Evolutionary conservation across 2,113 vertebrate species (phyloP).

Genomic region (Pipa parva): DNA sequence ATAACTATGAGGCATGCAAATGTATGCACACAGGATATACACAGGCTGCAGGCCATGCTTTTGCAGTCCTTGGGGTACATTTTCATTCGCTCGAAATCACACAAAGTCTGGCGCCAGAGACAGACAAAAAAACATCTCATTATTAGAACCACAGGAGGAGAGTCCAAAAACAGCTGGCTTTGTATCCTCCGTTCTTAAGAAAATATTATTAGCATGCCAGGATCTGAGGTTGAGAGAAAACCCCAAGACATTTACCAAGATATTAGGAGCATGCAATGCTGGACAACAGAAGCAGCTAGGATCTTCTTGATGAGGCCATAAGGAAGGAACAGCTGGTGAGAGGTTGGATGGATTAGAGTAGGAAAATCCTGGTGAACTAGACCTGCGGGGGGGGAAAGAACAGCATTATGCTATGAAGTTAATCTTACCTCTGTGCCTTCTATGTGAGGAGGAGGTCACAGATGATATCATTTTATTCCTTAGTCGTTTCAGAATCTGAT

Average conservation of each 20-base stretch:
- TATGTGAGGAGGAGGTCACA: not conserved
- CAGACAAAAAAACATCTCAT: slow-evolving; percentile 63
- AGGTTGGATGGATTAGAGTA: not conserved
- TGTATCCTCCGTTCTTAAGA: slow-evolving; percentile 38
- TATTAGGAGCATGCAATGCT: not conserved
- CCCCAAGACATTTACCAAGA: slow-evolving; percentile 28
- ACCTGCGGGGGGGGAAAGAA: not conserved
- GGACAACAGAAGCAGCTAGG: slow-evolving; percentile 16
- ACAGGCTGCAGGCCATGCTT: not conserved
- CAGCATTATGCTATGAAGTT: not conserved
- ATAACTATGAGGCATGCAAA: too few species aligned
- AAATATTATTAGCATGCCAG: slow-evolving; percentile 32
- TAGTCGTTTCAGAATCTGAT: too few species aligned
- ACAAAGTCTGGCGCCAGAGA: slow-evolving; percentile 61
- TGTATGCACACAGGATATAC: too few species aligned
- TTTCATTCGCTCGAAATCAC: slow-evolving; percentile 53
- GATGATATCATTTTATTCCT: not conserved
- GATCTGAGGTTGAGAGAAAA: slow-evolving; percentile 12
- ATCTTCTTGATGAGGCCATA: not conserved
- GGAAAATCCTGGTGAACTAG: not conserved
- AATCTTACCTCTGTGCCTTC: not conserved
- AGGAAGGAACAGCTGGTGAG: not conserved
- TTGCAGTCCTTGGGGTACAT: slow-evolving; percentile 22
- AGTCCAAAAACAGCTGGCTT: slow-evolving; percentile 55
- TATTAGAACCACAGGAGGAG: slow-evolving; percentile 64